Evolutionary conservation across 2,797 vertebrate species (phyloP), one percentile per base, ranked within the genome.

Genomic region (Mormyrops attenuatus): DNA sequence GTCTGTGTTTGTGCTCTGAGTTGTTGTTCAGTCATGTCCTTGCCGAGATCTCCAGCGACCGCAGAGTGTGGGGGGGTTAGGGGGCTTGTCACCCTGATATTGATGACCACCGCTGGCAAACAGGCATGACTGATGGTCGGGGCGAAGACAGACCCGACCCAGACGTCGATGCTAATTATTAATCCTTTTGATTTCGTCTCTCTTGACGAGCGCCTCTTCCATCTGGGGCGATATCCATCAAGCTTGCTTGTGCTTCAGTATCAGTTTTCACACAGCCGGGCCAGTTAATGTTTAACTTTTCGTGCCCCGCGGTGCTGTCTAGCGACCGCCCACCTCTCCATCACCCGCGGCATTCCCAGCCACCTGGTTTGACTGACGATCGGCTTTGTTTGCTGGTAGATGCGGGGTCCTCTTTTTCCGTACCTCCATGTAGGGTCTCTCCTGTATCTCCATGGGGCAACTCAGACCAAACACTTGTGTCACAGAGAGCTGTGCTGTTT

Each of bases 241-340:
- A 57, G 2, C 89, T 90, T 90, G 89, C 91, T 93, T 90, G 91
- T 91, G 90, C 91, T 90, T 91, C 90, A 89, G 90, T 90, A 57
- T 89, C 89, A 63, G 63, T 91, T 92, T 91, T 69, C 92, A 91
- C 91, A 93, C 92, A 91, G 91, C 90, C 52, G 89, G 89, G 57
- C 90, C 88, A 87, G 93, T 95, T 95, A 95, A 95, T 95, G 90
- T 91, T 94, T 94, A 93, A 91, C 90, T 30, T 30, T 13, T 15
- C 5, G 30, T 5, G 34, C 4, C 50, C 53, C 50, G 5, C 44
- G 91, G 90, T 60, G 90, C 73, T 89, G 82, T 89, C 87, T 49
- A 90, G 85, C 89, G 90, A 84, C 66, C 57, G 90, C 90, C 15
- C 47, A 15, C 85, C 90, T 87, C 90, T 93, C 88, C 90, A 93